These are phyloP conservation scores for Pagetopsis macropterus DNA, from an alignment of 2,797 vertebrate species.

Conservation along the genomic window DNA sequence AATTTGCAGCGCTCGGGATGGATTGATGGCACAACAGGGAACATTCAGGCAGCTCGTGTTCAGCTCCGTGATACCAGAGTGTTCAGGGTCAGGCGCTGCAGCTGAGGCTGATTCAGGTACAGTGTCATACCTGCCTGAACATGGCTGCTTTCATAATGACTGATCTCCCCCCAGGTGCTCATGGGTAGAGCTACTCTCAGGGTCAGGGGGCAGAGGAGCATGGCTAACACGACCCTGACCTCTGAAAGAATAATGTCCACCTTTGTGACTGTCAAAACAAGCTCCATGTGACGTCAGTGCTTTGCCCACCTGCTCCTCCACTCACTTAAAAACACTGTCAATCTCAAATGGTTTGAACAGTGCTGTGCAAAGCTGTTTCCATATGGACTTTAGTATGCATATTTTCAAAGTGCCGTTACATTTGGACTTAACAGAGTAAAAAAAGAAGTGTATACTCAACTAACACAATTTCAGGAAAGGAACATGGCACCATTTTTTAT, in stretches of 20 bases:
- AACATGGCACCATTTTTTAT: no score
- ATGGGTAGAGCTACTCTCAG: conserved; percentile 19
- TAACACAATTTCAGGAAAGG: no score
- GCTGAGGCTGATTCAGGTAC: conserved; percentile 20
- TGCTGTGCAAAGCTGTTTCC: no score
- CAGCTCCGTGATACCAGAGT: conserved; percentile 30
- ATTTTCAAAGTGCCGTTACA: no score
- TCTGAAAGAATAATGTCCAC: conserved; percentile 46
- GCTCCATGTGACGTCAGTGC: neutral
- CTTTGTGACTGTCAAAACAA: conserved; percentile 60
- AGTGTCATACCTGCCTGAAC: conserved; percentile 1
- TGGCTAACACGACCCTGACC: conserved; percentile 46
- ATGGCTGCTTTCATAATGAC: conserved; percentile 32
- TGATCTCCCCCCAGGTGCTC: conserved; percentile 39
- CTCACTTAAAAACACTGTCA: neutral
- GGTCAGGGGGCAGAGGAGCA: conserved; percentile 42
- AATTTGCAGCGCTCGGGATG: conserved; percentile 33
- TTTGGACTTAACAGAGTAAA: no score
- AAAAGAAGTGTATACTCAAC: no score
- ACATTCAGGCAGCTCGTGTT: conserved; percentile 51
- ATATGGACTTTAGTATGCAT: no score
- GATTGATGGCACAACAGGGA: conserved; percentile 67
- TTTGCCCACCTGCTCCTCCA: neutral
- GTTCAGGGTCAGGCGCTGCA: conserved; percentile 11
- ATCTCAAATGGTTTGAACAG: neutral